A percentile compares a stretch with the other conserved stretches of the same genome.
phyloP scores from a whole-genome alignment of 2,113 vertebrate genomes.

The Indicator maculatus region DNA sequence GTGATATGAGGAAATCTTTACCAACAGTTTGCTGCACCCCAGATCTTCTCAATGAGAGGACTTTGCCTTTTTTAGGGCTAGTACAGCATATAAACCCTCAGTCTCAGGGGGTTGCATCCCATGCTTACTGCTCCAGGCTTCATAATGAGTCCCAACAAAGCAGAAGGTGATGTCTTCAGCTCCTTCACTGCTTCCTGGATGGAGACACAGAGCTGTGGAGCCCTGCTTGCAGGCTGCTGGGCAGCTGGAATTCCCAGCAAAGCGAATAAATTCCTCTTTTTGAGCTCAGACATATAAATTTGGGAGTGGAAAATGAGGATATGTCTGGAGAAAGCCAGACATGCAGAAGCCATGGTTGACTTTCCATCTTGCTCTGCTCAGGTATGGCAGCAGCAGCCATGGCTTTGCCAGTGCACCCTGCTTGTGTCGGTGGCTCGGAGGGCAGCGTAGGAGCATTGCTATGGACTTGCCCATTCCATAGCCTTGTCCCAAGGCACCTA shows the following conservation, averaged over 20 bases:
- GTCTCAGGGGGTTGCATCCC: background rate
- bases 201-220: background rate
- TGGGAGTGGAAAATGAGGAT: background rate
- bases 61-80: background rate
- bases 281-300: background rate
- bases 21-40: background rate
- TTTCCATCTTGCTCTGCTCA: rapidly evolving
- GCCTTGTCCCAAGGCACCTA: background rate
- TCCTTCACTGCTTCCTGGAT: background rate
- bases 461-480: rapidly evolving
- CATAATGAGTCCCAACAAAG: background rate
- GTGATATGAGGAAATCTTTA: background rate
- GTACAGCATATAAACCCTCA: background rate
- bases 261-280: background rate
- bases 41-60: background rate
- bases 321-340: background rate
- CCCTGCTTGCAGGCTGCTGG: background rate
- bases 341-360: rapidly evolving
- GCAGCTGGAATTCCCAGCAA: background rate
- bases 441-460: background rate
- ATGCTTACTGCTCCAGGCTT: background rate
- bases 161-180: background rate
- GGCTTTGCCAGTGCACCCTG: rapidly evolving
- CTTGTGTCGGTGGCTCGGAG: rapidly evolving
- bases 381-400: rapidly evolving